phyloP scores from a whole-genome alignment of 2,797 vertebrate species.

The Prionace glauca region DNA sequence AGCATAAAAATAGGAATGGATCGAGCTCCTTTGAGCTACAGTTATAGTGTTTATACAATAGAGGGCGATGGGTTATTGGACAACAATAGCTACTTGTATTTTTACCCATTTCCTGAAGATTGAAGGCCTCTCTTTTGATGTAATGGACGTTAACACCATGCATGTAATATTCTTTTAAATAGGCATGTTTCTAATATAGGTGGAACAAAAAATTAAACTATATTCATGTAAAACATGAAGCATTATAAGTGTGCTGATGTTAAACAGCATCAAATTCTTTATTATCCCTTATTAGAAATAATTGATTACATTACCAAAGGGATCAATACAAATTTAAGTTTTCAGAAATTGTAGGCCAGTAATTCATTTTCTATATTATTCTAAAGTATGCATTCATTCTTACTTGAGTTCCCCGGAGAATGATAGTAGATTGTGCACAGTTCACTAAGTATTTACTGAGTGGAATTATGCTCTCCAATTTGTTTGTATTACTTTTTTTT shows the following conservation, averaged over 20 bases:
- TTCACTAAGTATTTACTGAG: slow-evolving; percentile 30
- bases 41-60: background rate
- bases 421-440: slow-evolving; percentile 8
- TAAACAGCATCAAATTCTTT: background rate
- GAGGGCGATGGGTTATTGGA: too few relatives aligned
- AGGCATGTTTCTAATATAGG: background rate
- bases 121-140: background rate
- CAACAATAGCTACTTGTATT: background rate
- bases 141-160: background rate
- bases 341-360: background rate
- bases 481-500: background rate
- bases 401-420: slow-evolving; percentile 4
- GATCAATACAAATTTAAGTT: background rate
- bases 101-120: background rate
- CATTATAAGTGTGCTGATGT: background rate
- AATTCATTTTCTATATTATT: background rate
- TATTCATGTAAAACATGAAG: background rate
- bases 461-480: slow-evolving; percentile 22
- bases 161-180: background rate
- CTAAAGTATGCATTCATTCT: background rate
- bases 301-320: slow-evolving; percentile 21
- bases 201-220: background rate
- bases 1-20: background rate
- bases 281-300: background rate
- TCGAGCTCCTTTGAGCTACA: background rate